Evolutionary conservation across 2,113 vertebrate species (phyloP), one percentile per base, ranked within the genome.

Genomic region (Psephotus haematonotus): DNA sequence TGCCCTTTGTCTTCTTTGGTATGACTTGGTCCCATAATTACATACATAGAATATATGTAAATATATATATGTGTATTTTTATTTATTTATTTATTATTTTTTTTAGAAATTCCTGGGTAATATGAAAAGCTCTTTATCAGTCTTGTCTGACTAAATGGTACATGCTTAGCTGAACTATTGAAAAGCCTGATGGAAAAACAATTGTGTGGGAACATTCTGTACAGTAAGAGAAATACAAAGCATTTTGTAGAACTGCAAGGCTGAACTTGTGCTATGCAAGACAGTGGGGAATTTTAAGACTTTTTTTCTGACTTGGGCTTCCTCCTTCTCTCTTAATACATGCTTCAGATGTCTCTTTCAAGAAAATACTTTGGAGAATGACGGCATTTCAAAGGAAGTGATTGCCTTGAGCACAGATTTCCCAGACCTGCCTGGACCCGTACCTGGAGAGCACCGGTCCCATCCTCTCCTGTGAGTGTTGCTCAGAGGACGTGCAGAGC

Each of bases 401-500:
- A 92, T 78, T 64, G 95, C 95, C 94, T 82, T 84, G 57, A 93
- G 94, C 93, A n/a, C 74, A 64, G 83, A 82, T 62, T 44, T 67
- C 76, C 79, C 86, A 93, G 92, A 49, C 92, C 91, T 96, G 95
- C 44, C 96, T 92, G 71, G 77, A 82, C 86, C 23, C 49, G 43
- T 76, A 47, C 63, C 65, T 46, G 49, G 53, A 43, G 49, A 63
- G 49, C 44, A 6, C 62, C 9, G 83, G 60, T 84, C 93, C 80
- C 91, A 74, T 83, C 80, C 86, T 82, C 76, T 83, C 35, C 68
- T 52, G 46, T 44, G 86, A 80, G 43, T 13, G 41, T 0, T 80
- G 82, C 75, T 91, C 31, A 5, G 60, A 47, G 75, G 87, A 82
- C 2, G 0, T 55, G 82, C 27, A 13, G 4, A 79, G 12, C 75